Evolutionary conservation across 1,140 invertebrate genomes (phyloP), one percentile per base, ranked within the genome.

Genomic region (Drosophila asahinai): DNA sequence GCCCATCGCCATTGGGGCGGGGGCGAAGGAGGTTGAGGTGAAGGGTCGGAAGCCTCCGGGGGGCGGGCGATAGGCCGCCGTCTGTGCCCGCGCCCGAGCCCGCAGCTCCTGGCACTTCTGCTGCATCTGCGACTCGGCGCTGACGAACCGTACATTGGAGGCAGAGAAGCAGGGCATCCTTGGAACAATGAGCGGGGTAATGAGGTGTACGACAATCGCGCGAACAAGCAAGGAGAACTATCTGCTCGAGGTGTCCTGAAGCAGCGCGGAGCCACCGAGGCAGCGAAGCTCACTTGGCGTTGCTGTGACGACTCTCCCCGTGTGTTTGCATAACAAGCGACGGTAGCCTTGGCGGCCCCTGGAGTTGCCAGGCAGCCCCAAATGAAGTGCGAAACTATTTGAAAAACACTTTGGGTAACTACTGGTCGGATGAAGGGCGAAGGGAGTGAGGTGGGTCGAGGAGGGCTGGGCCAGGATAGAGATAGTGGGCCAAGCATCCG

Each of bases 161-260:
- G 91, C 91, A 36, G 91, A 92, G 25, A 81, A 80, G 40, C 91
- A 92, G 6, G 91, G 91, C 91, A 92, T 92, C 42, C n/a, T 70
- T 33, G 12, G n/a, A 5, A 30, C 12, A 40, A 27, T 38, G 12
- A 36, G 11, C 43, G 54, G 22, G 65, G 36, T 49, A 62, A 42
- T 57, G 48, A 17, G 48, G 38, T 49, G 42, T 49, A 36, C 54
- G 33, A 22, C 17, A 55, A 36, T 54, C 51, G 30, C 51, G 51
- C 6, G n/a, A 25, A 33, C 40, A 43, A 36, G 15, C 33, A 22
- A 47, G 14, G 47, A 51, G 17, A 36, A 61, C 67, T 33, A 43
- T 47, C 25, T 52, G 6, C 15, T 19, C 25, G 40, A 19, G 22
- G 33, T 12, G 55, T 33, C 58, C 27, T 25, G 40, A 14, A 17